Conservation (phyloP, 2,113 vertebrate genomes). For the Phalacrocorax brasilianus region DNA sequence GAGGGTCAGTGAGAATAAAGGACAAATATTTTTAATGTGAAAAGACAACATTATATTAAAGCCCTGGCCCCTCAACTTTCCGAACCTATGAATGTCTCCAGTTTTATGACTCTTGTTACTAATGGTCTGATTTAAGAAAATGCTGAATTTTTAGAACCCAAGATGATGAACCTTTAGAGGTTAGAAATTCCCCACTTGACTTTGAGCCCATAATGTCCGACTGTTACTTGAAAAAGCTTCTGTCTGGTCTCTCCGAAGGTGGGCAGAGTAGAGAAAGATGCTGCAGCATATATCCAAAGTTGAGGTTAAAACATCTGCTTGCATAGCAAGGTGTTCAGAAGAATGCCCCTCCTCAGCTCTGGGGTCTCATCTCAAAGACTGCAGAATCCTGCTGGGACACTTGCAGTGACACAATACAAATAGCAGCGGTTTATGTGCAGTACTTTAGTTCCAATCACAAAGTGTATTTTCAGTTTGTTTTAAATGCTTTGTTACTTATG, state of each 20-base stretch:
- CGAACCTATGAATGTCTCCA: background rate
- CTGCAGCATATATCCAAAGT: rapidly evolving
- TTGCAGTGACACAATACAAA: rapidly evolving
- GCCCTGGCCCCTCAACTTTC: background rate
- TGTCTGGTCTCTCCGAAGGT: background rate
- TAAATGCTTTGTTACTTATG: background rate
- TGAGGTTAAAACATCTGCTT: background rate
- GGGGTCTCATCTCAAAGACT: background rate
- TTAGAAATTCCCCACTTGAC: background rate
- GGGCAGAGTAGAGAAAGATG: background rate
- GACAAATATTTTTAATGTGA: background rate
- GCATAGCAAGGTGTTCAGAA: background rate
- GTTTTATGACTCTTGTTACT: background rate
- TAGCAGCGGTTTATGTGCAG: background rate
- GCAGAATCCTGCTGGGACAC: background rate
- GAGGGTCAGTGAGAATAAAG: background rate
- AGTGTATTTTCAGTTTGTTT: background rate
- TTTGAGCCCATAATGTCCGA: background rate
- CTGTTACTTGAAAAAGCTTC: background rate
- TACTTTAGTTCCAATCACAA: background rate
- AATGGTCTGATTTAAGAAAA: background rate
- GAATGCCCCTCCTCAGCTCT: background rate
- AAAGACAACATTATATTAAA: background rate
- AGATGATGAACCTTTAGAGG: background rate
- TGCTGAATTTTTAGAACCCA: background rate